Evolutionary conservation across 1,140 invertebrate species (phyloP).

Genomic region (Anastatus disparis): DNA sequence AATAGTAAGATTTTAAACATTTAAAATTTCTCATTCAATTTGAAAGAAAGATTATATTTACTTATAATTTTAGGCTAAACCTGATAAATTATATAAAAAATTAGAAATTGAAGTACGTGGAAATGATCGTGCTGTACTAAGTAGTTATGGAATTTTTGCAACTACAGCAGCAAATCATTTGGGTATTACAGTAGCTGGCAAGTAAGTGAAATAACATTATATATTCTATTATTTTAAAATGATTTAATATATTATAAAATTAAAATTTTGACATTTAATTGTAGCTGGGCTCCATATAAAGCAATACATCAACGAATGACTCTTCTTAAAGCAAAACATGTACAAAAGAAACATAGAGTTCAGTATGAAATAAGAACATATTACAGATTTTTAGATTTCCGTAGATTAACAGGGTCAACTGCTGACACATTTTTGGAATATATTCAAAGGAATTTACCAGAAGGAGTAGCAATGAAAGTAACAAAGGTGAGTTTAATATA

Average conservation of each 20-base stretch:
- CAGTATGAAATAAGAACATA: slow-evolving; percentile 97
- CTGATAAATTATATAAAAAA: slow-evolving; percentile 83
- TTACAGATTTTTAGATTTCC: slow-evolving; percentile 85
- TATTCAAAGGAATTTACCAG: slow-evolving; percentile 95
- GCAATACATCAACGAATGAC: slow-evolving; percentile 80
- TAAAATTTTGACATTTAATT: too few relatives aligned
- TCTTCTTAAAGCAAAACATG: slow-evolving; percentile 87
- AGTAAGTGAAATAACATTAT: slow-evolving; percentile 66
- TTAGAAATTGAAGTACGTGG: slow-evolving; percentile 89
- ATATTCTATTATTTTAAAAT: slow-evolving; percentile 32
- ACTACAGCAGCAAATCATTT: slow-evolving; percentile 82
- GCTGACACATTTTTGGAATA: slow-evolving; percentile 97
- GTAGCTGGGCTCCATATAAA: slow-evolving; percentile 79
- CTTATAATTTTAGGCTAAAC: slow-evolving; percentile 38
- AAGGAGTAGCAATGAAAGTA: slow-evolving; percentile 95
- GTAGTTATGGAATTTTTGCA: slow-evolving; percentile 90
- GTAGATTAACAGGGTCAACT: slow-evolving; percentile 91
- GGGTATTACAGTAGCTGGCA: slow-evolving; percentile 78
- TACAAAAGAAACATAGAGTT: slow-evolving; percentile 93
- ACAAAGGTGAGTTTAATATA: slow-evolving; percentile 80
- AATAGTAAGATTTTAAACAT: slow-evolving; percentile 3
- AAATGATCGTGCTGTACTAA: slow-evolving; percentile 86
- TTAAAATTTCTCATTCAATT: slow-evolving; percentile 11
- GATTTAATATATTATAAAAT: slow-evolving; percentile 48
- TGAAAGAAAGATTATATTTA: slow-evolving; percentile 13